Evolutionary conservation across 2,888 invertebrate genomes (phyloP).

Genomic region (Marasmarcha lunaedactyla): DNA sequence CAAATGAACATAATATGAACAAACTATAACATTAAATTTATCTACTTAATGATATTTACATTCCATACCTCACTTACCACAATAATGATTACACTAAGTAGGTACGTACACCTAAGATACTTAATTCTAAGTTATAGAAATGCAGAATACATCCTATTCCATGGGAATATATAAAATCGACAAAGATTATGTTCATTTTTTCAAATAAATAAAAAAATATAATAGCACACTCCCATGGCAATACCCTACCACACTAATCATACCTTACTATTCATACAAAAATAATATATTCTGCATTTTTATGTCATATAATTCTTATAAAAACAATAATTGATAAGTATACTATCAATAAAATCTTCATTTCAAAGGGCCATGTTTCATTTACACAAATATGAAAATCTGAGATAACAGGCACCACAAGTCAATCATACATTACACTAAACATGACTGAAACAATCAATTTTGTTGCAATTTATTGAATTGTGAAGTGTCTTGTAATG

Average conservation of each 20-base stretch:
- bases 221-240: constrained; percentile 17
- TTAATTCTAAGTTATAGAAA: constrained; percentile 40
- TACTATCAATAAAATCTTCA: constrained; percentile 33
- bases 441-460: too few species aligned
- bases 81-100: constrained; percentile 40
- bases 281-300: constrained; percentile 54
- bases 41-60: constrained; percentile 71
- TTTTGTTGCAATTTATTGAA: too few species aligned
- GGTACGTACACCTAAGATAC: constrained; percentile 47
- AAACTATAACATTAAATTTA: constrained; percentile 70
- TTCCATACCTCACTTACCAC: constrained; percentile 58
- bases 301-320: too few species aligned
- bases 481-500: too few species aligned
- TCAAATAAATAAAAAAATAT: too few species aligned
- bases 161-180: neutral
- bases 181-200: neutral
- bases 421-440: neutral
- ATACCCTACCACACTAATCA: neutral
- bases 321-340: constrained; percentile 39
- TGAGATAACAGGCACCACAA: constrained; percentile 14
- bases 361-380: too few species aligned
- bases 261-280: constrained; percentile 11
- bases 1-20: constrained; percentile 70
- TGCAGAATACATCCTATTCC: constrained; percentile 35
- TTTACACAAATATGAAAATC: too few species aligned